Conservation (phyloP, 2,113 vertebrate genomes). For the Forbesichthys agassizii region DNA sequence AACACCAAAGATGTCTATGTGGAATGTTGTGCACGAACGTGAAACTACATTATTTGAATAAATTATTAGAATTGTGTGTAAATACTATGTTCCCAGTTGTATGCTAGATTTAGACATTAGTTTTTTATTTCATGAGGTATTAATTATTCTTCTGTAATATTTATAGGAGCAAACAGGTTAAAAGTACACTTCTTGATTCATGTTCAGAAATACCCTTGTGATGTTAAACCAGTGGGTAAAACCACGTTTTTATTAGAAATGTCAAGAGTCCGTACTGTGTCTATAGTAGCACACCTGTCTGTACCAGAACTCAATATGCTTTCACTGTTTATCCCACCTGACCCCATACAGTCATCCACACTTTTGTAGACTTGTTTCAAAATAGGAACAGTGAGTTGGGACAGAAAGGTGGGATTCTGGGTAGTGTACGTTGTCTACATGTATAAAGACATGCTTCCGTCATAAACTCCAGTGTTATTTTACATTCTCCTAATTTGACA, state of each 20-base stretch:
- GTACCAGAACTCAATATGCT: too few relatives aligned
- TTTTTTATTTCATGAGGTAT: conserved; percentile 61
- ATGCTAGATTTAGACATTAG: conserved; percentile 55
- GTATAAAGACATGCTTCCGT: too few relatives aligned
- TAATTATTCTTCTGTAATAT: conserved; percentile 63
- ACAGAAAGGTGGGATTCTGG: too few relatives aligned
- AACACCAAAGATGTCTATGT: neutral
- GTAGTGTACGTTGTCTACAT: neutral
- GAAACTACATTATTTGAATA: neutral
- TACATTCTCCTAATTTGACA: neutral
- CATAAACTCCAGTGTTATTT: neutral
- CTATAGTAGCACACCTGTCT: too few relatives aligned
- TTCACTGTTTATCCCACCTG: too few relatives aligned
- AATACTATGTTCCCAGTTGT: conserved; percentile 32
- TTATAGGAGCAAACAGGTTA: conserved; percentile 42
- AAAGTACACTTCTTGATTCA: neutral
- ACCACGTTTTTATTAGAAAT: too few relatives aligned
- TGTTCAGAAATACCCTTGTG: conserved; percentile 13
- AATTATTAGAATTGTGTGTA: conserved; percentile 18
- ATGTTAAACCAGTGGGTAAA: conserved; percentile 12
- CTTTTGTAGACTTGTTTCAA: too few relatives aligned
- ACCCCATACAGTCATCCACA: too few relatives aligned
- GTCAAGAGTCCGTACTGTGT: too few relatives aligned
- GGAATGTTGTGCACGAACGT: conserved; percentile 24
- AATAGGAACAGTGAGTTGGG: too few relatives aligned